A percentile compares a stretch with the other conserved stretches of the same genome.
These are phyloP conservation scores for Mnemiopsis leidyi DNA, from an alignment of 37 sponge, comb jelly and placozoan species.

Conservation along the genomic window DNA sequence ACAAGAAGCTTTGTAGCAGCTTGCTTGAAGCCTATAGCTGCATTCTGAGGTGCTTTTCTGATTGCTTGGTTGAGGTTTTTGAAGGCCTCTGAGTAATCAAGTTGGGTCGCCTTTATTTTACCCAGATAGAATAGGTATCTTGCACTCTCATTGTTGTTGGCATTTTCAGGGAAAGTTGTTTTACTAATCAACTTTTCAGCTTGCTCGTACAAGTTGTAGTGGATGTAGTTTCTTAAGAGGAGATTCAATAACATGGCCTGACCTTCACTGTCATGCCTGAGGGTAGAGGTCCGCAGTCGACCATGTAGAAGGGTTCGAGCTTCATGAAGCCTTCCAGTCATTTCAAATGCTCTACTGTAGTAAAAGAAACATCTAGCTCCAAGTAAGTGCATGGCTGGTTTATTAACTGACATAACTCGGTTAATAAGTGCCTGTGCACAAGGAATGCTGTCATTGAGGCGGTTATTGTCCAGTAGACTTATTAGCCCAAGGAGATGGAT, in stretches of 20 bases:
- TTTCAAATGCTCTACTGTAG: slow-evolving; percentile 86
- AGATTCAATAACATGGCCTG: slow-evolving; percentile 89
- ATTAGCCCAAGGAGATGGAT: slow-evolving; percentile 82
- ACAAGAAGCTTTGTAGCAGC: slow-evolving; percentile 88
- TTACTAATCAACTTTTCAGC: slow-evolving; percentile 91
- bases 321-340: slow-evolving; percentile 73
- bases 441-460: slow-evolving; percentile 58
- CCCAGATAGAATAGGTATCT: slow-evolving; percentile 90
- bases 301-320: slow-evolving; percentile 83
- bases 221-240: slow-evolving; percentile 88
- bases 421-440: slow-evolving; percentile 81
- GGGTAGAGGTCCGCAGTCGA: slow-evolving; percentile 87
- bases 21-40: slow-evolving; percentile 95
- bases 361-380: slow-evolving; percentile 89
- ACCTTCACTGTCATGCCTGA: slow-evolving; percentile 83
- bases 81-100: slow-evolving; percentile 90
- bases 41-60: slow-evolving; percentile 90
- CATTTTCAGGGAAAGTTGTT: slow-evolving; percentile 84
- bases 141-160: slow-evolving; percentile 91
- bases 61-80: slow-evolving; percentile 84
- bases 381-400: slow-evolving; percentile 80
- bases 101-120: slow-evolving; percentile 86
- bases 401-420: slow-evolving; percentile 71
- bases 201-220: slow-evolving; percentile 94
- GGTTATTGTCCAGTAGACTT: slow-evolving; percentile 71